Conservation (phyloP, 35 echinoderm and acorn worm species). For the Amphiura filiformis region DNA sequence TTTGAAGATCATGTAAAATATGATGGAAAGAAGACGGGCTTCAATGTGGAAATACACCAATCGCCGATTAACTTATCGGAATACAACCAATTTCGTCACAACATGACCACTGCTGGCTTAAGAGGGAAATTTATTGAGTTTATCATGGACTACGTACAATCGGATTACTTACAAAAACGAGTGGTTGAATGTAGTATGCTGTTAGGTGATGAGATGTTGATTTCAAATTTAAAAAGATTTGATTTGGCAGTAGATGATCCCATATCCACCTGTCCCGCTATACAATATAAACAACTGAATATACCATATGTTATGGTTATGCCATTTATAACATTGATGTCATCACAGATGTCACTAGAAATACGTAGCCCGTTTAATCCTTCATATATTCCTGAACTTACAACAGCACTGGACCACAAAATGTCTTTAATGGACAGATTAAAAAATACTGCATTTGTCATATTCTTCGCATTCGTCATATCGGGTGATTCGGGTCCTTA, state of each 20-base stretch:
- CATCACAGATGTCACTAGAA: too few species aligned
- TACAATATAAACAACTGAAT: slow-evolving; percentile 6
- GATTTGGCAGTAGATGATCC: neutral
- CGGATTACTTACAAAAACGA: too few species aligned
- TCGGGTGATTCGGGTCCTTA: neutral
- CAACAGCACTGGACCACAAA: neutral
- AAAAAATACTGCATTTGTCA: neutral
- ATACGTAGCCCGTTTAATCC: neutral
- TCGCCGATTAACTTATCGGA: too few species aligned
- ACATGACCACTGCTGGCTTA: neutral
- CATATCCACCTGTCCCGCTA: neutral
- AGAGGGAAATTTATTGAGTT: neutral
- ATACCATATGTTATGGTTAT: neutral
- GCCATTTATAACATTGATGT: too few species aligned
- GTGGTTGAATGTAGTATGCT: neutral
- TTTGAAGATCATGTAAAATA: neutral
- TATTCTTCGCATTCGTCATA: neutral
- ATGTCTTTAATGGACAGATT: neutral
- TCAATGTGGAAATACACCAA: neutral
- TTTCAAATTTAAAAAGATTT: neutral
- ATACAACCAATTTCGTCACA: neutral
- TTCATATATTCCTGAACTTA: neutral
- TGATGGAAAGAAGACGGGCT: neutral
- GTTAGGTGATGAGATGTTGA: neutral
- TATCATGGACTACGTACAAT: neutral